phyloP scores from a whole-genome alignment of 2,888 invertebrate genomes.

The Hoplodrina blanda region DNA sequence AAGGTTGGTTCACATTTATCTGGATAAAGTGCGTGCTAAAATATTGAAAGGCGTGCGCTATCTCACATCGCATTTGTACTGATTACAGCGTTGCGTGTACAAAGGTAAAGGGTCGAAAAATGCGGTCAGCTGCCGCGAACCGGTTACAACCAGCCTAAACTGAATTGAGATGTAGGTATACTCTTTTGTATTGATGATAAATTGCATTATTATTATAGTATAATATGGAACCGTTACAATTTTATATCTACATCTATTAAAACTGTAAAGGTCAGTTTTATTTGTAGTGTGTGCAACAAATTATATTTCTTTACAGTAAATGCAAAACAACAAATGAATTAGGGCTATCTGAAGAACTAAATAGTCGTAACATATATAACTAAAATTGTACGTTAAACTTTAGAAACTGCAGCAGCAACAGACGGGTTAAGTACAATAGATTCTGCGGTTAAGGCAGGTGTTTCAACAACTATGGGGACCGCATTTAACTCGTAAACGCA shows the following conservation, averaged over 20 bases:
- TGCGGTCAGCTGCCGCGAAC: constrained; percentile 58
- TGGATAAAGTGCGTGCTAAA: constrained; percentile 86
- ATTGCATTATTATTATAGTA: constrained; percentile 41
- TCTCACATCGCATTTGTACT: constrained; percentile 86
- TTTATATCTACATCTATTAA: constrained; percentile 27
- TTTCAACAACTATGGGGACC: constrained; percentile 32
- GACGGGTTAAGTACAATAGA: constrained; percentile 42
- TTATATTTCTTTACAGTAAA: background rate
- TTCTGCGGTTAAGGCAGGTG: constrained; percentile 52
- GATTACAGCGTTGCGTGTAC: constrained; percentile 78
- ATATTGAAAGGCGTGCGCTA: constrained; percentile 84
- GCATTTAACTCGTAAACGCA: constrained; percentile 34
- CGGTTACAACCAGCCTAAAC: constrained; percentile 49
- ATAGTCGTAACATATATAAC: constrained; percentile 26
- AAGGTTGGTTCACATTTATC: constrained; percentile 84
- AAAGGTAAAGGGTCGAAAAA: constrained; percentile 73
- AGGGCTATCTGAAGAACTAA: constrained; percentile 7
- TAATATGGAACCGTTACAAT: constrained; percentile 30
- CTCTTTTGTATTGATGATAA: constrained; percentile 49
- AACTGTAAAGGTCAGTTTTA: constrained; percentile 31
- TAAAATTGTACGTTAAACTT: constrained; percentile 33
- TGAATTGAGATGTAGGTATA: constrained; percentile 61
- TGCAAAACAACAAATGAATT: background rate
- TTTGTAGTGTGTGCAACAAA: background rate
- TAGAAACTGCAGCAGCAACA: constrained; percentile 26